These are phyloP conservation scores for Saccostrea cuccullata DNA, from an alignment of 1,140 invertebrate genomes.

Conservation along the genomic window DNA sequence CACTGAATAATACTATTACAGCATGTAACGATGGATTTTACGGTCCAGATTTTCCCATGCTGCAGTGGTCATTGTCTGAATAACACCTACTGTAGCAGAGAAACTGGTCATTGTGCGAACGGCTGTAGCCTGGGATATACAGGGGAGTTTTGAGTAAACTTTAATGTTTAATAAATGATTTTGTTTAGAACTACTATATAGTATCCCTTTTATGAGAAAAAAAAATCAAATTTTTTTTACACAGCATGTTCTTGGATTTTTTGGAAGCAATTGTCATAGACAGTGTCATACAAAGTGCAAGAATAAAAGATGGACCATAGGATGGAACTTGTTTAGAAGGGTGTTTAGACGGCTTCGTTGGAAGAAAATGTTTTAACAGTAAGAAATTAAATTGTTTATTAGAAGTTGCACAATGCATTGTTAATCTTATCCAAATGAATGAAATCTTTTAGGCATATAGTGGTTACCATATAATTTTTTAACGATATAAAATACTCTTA, in stretches of 20 bases:
- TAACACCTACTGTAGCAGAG: neutral
- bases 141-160: neutral
- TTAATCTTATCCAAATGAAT: too few relatives aligned
- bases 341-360: neutral
- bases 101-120: neutral
- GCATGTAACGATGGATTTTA: neutral
- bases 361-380: neutral
- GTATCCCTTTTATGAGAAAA: too few relatives aligned
- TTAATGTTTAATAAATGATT: neutral
- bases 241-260: neutral
- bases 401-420: too few relatives aligned
- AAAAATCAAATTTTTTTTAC: too few relatives aligned
- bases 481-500: neutral
- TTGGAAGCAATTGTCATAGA: neutral
- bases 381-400: neutral
- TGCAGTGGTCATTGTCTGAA: conserved; percentile 14
- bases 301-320: neutral
- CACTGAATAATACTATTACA: too few relatives aligned
- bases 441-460: too few relatives aligned
- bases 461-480: too few relatives aligned
- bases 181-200: too few relatives aligned
- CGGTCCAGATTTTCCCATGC: neutral
- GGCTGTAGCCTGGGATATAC: neutral
- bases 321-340: neutral
- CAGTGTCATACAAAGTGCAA: neutral